Conservation (phyloP, 2,797 vertebrate species). For the Pseudochirops cupreus region DNA sequence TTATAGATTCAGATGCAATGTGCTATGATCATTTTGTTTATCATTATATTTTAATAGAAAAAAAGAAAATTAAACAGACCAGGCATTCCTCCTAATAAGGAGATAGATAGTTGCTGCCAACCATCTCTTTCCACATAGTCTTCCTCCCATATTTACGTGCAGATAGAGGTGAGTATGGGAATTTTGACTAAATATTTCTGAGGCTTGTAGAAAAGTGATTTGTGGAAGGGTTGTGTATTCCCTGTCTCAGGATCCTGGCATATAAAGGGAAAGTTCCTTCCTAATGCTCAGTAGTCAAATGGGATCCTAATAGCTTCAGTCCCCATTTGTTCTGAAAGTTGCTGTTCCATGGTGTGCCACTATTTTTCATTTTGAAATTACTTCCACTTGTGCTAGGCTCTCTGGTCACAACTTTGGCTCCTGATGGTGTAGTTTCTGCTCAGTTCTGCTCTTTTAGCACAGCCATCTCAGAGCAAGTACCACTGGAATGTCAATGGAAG, state of each 20-base stretch:
- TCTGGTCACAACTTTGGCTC: neutral
- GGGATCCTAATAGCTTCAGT: neutral
- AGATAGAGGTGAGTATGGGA: neutral
- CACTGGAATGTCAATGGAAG: neutral
- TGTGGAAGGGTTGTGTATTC: neutral
- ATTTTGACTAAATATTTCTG: neutral
- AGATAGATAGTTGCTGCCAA: neutral
- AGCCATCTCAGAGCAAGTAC: neutral
- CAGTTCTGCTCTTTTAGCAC: too few relatives aligned
- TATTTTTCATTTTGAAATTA: neutral
- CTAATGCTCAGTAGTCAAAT: neutral
- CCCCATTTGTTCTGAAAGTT: neutral
- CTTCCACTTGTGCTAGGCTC: neutral
- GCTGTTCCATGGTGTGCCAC: neutral
- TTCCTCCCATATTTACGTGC: neutral
- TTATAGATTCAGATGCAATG: neutral
- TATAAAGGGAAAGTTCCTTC: neutral
- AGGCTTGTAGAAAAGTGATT: neutral
- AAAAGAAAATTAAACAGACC: neutral
- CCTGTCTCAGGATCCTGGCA: neutral
- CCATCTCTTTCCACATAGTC: neutral
- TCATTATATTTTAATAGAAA: neutral
- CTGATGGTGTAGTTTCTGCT: neutral
- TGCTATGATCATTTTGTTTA: neutral
- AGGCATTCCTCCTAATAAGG: neutral